Evolutionary conservation across 1,140 invertebrate genomes (phyloP).

Genomic region (Calephelis virginiensis): DNA sequence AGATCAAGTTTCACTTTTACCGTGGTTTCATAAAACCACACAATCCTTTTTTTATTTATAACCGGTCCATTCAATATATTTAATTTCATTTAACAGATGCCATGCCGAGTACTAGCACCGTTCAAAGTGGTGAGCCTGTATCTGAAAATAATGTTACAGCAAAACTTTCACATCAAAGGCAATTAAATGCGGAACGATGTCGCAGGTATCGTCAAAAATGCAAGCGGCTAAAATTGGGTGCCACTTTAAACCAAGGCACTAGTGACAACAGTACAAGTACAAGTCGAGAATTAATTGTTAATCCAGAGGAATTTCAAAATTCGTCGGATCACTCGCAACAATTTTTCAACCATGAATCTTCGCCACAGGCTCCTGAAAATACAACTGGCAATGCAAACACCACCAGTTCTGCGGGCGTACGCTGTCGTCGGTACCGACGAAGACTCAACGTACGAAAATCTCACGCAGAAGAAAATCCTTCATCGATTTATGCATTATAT

Average conservation of each 20-base stretch:
- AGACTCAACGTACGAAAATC: conserved; percentile 19
- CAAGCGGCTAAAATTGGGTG: conserved; percentile 21
- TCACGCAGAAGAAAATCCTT: conserved; percentile 7
- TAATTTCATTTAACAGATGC: conserved; percentile 30
- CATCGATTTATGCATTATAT: conserved; percentile 18
- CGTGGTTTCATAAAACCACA: no score
- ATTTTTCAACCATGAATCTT: no score
- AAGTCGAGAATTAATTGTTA: conserved; percentile 16
- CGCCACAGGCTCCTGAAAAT: no score
- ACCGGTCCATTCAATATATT: conserved; percentile 31
- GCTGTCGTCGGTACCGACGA: conserved; percentile 20
- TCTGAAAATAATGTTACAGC: conserved; percentile 18
- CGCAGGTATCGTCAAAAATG: conserved; percentile 27
- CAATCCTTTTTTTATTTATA: conserved; percentile 23
- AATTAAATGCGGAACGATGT: conserved; percentile 28
- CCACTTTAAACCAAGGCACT: conserved; percentile 25
- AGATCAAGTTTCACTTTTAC: no score
- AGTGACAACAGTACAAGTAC: conserved; percentile 22
- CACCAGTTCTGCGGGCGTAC: conserved; percentile 11
- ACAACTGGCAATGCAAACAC: background rate
- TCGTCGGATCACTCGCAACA: conserved; percentile 1
- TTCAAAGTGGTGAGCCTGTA: conserved; percentile 24
- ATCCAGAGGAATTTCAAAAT: conserved; percentile 22
- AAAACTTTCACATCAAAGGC: conserved; percentile 25
- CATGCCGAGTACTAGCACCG: conserved; percentile 20